Conservation (phyloP, 2,797 vertebrate genomes). For the Urophycis tenuis region DNA sequence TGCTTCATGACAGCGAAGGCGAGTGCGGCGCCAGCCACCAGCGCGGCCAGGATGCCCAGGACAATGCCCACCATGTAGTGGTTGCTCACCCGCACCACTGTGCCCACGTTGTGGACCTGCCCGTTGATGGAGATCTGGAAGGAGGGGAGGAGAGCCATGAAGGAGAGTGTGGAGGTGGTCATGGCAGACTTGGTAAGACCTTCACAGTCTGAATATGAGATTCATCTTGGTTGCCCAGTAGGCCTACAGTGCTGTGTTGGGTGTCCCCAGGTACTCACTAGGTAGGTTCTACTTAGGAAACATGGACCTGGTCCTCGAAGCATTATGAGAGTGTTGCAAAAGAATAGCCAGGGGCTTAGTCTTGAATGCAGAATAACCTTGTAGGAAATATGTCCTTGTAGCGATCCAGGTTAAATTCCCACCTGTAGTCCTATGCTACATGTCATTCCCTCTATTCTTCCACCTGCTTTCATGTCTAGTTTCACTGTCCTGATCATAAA, state of each 20-base stretch:
- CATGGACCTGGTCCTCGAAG: too few species aligned
- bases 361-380: too few species aligned
- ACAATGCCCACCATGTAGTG: conserved; percentile 74
- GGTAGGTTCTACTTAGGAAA: too few species aligned
- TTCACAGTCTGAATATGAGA: not conserved
- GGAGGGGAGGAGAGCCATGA: not conserved
- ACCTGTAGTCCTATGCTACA: too few species aligned
- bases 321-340: too few species aligned
- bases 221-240: not conserved
- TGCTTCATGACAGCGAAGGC: conserved; percentile 71
- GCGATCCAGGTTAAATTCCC: too few species aligned
- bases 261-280: too few species aligned
- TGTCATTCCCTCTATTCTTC: too few species aligned
- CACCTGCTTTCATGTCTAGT: too few species aligned
- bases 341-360: too few species aligned
- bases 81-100: conserved; percentile 69
- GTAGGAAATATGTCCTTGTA: too few species aligned
- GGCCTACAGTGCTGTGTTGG: not conserved
- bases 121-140: conserved; percentile 82
- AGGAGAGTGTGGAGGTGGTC: not conserved
- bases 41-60: conserved; percentile 71
- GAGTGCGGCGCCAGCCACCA: conserved; percentile 71
- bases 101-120: conserved; percentile 71
- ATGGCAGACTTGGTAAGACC: not conserved
- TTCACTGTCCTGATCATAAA: too few species aligned